phyloP scores from a whole-genome alignment of 2,113 vertebrate species.

The Coreoperca whiteheadi region DNA sequence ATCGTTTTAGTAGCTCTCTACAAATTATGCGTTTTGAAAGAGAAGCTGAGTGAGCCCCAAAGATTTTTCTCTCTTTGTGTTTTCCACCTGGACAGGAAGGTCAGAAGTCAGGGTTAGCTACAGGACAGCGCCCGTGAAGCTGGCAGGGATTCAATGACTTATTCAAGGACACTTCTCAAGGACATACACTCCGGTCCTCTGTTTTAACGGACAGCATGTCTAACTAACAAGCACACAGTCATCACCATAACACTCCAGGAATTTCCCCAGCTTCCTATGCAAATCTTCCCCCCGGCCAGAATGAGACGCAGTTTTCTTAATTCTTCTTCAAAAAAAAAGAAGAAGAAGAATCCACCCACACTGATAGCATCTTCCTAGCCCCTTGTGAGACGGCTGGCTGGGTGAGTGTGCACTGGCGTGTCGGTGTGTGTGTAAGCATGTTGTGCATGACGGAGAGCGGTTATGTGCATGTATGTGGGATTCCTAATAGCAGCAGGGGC shows the following conservation, averaged over 20 bases:
- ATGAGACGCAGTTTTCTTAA: background rate
- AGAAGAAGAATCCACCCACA: background rate
- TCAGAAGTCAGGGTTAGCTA: conserved; percentile 28
- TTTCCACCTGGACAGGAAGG: conserved; percentile 34
- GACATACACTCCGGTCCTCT: background rate
- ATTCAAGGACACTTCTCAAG: conserved; percentile 49
- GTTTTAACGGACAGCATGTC: conserved; percentile 15
- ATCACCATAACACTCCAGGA: background rate
- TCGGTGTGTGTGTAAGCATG: conserved; percentile 42
- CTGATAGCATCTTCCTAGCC: conserved; percentile 7
- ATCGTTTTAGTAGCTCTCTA: background rate
- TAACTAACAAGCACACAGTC: conserved; percentile 3
- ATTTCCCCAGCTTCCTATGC: conserved; percentile 5
- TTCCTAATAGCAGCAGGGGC: conserved; percentile 62
- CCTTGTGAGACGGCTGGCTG: conserved; percentile 1
- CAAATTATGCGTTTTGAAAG: background rate
- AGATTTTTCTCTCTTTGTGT: background rate
- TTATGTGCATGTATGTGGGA: conserved; percentile 11
- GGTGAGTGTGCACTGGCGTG: conserved; percentile 20
- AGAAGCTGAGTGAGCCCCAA: background rate
- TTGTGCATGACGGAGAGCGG: conserved; percentile 35
- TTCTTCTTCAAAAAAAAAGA: conserved; percentile 1
- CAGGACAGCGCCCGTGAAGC: conserved; percentile 3
- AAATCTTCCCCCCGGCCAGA: background rate
- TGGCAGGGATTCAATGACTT: conserved; percentile 35